Base-by-base conservation (phyloP, 2,888 invertebrate species). In the Arctia plantaginis region DNA sequence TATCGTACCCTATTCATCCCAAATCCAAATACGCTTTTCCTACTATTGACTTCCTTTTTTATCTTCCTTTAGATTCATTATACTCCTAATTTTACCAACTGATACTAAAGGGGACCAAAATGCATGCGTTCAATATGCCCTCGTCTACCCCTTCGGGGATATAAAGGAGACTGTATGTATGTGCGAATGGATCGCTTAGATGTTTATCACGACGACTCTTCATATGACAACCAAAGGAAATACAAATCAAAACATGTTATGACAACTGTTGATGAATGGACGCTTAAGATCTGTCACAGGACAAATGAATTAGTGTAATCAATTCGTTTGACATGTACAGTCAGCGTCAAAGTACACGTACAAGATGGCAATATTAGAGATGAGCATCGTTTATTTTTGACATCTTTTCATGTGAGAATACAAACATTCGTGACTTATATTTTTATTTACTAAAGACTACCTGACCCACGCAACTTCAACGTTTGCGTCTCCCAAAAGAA, bases 241-340 rank as follows among this genome's bases (percentile, higher is more conserved):
- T 68, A 27, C 39, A 64, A 23, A 73, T 73, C 72, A 73, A 68
- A 73, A 73, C 68, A 73, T 30, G 27, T 72, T 55, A 62, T 66
- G 72, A 66, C 66, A 72, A 35, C 72, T 55, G 47, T 44, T 73
- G 72, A 73, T 68, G 20, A 73, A 73, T 68, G 62, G 47, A 15
- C 55, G 47, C 62, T 66, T 30, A 59, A 59, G 59, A 72, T 72
- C 30, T 39, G 55, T n/a, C 44, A 15, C 23, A n/a, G 35, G 35
- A 33, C 39, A 20, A 55, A 71, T 39, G 65, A 72, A 41, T 72
- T 72, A 65, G 33, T 62, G 15, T n/a, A 51, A 51, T 64, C 62
- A 64, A 27, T 66, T 65, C 18, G 71, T 35, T 66, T 66, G 65
- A 27, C 47, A n/a, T 27, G 27, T 27, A 30, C 62, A 62, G 59